Evolutionary conservation across 2,888 invertebrate genomes (phyloP).

Genomic region (Argyresthia albistria): DNA sequence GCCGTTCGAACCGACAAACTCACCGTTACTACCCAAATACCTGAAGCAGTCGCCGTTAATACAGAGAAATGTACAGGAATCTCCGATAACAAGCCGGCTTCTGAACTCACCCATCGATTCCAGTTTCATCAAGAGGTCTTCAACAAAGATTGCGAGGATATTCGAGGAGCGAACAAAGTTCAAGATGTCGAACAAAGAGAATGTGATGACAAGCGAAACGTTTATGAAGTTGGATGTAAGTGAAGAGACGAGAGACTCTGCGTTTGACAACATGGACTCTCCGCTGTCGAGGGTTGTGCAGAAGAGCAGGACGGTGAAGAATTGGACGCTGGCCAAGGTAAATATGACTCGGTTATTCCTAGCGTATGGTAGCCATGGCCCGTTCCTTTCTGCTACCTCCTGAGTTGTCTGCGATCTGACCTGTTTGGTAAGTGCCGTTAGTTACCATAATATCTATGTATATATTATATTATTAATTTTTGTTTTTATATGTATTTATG

Average conservation of each 20-base stretch:
- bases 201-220: slow-evolving; percentile 16
- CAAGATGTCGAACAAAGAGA: slow-evolving; percentile 53
- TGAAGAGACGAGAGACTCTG: slow-evolving; percentile 53
- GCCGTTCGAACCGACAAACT: slow-evolving; percentile 1
- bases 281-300: slow-evolving; percentile 13
- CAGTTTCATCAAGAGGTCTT: slow-evolving; percentile 18
- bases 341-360: slow-evolving; percentile 4
- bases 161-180: slow-evolving; percentile 47
- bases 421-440: no score
- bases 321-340: slow-evolving; percentile 49
- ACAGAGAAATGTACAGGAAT: slow-evolving; percentile 12
- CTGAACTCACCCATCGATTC: slow-evolving; percentile 6
- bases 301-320: slow-evolving; percentile 8
- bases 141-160: slow-evolving; percentile 38
- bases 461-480: no score
- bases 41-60: slow-evolving; percentile 12
- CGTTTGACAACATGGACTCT: slow-evolving; percentile 31
- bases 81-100: slow-evolving; percentile 20
- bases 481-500: no score
- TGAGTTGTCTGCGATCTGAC: no score
- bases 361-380: no score
- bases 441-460: no score
- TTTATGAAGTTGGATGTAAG: slow-evolving; percentile 40
- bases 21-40: slow-evolving; percentile 9
- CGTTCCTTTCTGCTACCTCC: no score